These are phyloP conservation scores for Megaceryle alcyon DNA, from an alignment of 2,797 vertebrate genomes.

Conservation along the genomic window DNA sequence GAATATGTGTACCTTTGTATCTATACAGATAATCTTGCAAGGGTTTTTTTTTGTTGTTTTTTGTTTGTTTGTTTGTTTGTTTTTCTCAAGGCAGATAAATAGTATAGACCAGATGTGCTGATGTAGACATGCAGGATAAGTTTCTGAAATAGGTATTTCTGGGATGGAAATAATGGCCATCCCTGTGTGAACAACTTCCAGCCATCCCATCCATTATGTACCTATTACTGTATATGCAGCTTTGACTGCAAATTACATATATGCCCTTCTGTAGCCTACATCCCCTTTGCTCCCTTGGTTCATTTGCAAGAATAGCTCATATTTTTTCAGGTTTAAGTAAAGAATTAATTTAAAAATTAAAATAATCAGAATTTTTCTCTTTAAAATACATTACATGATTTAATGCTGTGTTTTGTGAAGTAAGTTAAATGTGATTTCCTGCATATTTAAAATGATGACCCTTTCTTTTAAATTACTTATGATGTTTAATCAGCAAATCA, in stretches of 20 bases:
- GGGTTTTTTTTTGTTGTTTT: background rate
- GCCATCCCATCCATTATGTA: background rate
- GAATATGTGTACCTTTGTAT: background rate
- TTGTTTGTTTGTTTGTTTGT: background rate
- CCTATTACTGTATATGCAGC: background rate
- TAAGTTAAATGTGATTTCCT: background rate
- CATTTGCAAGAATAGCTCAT: constrained; percentile 39
- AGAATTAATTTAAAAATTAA: constrained; percentile 32
- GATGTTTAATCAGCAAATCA: constrained; percentile 56
- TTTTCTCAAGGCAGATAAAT: background rate
- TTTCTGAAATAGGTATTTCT: background rate
- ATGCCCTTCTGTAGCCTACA: background rate
- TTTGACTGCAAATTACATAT: background rate
- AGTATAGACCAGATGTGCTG: background rate
- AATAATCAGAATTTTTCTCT: constrained; percentile 3
- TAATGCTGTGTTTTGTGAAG: background rate
- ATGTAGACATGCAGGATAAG: background rate
- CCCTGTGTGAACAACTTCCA: background rate
- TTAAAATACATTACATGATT: background rate
- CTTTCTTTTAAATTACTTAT: constrained; percentile 40
- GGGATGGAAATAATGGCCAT: background rate
- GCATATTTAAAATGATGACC: constrained; percentile 20
- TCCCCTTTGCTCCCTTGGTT: background rate
- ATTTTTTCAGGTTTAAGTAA: constrained; percentile 21
- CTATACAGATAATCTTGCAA: background rate